A percentile compares a stretch with the other conserved stretches of the same genome.
phyloP scores from a whole-genome alignment of 2,888 invertebrate genomes.

The Trichogramma evanescens region DNA sequence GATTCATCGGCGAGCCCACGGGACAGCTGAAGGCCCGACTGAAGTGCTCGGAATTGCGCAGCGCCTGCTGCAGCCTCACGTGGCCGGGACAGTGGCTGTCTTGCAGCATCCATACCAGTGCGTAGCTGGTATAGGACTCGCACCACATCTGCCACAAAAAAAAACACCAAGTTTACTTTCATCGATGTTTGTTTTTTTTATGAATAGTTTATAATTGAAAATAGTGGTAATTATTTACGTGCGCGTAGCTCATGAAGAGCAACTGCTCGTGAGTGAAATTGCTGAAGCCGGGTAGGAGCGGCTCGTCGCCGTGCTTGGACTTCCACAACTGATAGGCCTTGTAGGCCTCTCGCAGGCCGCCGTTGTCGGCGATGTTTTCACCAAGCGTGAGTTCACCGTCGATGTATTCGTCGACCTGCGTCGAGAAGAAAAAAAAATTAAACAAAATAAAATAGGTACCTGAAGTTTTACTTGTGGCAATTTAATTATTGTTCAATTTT shows the following conservation, averaged over 20 bases:
- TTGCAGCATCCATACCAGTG: conserved; percentile 57
- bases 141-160: conserved; percentile 74
- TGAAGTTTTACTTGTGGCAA: neutral
- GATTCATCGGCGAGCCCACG: conserved; percentile 54
- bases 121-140: conserved; percentile 61
- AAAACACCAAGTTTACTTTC: neutral
- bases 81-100: conserved; percentile 71
- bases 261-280: conserved; percentile 65
- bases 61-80: conserved; percentile 61
- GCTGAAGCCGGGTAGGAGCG: conserved; percentile 67
- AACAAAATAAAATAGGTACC: neutral
- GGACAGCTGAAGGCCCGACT: conserved; percentile 54
- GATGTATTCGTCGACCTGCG: conserved; percentile 51
- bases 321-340: conserved; percentile 61
- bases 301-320: conserved; percentile 55
- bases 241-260: conserved; percentile 75
- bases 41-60: conserved; percentile 70
- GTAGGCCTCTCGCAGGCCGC: conserved; percentile 68
- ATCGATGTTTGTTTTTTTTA: too few species aligned
- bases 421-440: neutral
- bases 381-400: conserved; percentile 69
- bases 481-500: too few species aligned
- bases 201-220: neutral
- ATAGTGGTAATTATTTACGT: conserved; percentile 52
- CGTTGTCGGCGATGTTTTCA: conserved; percentile 80